phyloP scores from a whole-genome alignment of 2,797 vertebrate species.

The Scyliorhinus canicula region DNA sequence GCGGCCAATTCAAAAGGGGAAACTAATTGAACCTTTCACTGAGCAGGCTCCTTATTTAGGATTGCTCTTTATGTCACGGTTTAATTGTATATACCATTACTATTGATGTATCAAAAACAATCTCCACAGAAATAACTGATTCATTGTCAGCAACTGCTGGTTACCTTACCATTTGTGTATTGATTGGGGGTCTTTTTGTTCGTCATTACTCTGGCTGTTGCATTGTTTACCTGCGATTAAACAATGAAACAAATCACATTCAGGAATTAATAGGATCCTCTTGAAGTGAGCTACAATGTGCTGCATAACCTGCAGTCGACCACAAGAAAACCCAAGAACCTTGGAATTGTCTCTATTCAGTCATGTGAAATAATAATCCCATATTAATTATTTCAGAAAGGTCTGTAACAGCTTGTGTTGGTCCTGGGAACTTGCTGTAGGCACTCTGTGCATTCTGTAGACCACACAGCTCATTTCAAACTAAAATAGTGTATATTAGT shows the following conservation, averaged over 20 bases:
- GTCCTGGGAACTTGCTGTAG: conserved; percentile 19
- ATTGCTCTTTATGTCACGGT: not conserved
- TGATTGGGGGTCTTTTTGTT: conserved; percentile 88
- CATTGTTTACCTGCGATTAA: conserved; percentile 80
- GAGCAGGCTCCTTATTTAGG: not conserved
- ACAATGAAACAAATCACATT: conserved; percentile 36
- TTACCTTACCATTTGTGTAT: conserved; percentile 79
- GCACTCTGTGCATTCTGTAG: not conserved
- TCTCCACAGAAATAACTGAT: not conserved
- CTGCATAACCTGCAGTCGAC: not conserved
- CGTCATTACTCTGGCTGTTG: conserved; percentile 89
- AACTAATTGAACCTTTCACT: not conserved
- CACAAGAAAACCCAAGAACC: not conserved
- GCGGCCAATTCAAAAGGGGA: not conserved
- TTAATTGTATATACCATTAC: not conserved
- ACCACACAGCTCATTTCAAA: not conserved
- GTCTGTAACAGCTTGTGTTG: conserved; percentile 11
- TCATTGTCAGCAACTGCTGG: not conserved
- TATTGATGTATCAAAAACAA: not conserved
- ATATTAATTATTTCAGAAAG: conserved; percentile 19
- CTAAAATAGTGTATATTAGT: conserved; percentile 24
- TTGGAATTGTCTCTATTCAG: conserved; percentile 26
- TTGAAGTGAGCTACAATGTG: not conserved
- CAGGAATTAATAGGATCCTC: conserved; percentile 24
- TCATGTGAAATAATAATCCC: conserved; percentile 27